phyloP scores from a whole-genome alignment of 2,113 vertebrate genomes.

The Ciconia stormi region DNA sequence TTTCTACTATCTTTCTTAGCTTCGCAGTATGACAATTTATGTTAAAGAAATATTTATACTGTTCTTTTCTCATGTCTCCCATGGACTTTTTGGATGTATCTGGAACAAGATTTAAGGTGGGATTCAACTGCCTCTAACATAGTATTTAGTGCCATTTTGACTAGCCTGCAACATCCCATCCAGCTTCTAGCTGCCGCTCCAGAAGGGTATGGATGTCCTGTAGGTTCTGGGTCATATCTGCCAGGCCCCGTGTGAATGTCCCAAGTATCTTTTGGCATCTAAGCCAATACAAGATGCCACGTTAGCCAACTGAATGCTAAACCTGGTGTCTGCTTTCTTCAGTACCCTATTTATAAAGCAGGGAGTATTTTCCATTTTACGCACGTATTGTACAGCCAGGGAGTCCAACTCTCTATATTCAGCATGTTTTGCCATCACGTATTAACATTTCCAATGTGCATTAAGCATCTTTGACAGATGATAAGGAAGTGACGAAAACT shows the following conservation, averaged over 20 bases:
- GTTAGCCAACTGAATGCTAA: background rate
- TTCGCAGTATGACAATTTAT: background rate
- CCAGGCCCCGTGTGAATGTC: fast-evolving
- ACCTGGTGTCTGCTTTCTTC: background rate
- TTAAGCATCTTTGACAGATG: background rate
- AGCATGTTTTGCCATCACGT: background rate
- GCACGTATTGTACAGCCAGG: background rate
- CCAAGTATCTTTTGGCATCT: background rate
- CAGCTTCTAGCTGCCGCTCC: background rate
- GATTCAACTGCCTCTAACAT: background rate
- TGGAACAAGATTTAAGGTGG: background rate
- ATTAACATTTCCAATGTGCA: background rate
- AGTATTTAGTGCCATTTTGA: background rate
- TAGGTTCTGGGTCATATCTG: background rate
- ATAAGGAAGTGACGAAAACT: background rate
- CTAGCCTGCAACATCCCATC: background rate
- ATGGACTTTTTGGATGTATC: background rate
- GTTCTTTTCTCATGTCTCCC: background rate
- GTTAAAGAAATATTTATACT: background rate
- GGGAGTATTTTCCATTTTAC: background rate
- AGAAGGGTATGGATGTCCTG: background rate
- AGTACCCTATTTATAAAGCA: background rate
- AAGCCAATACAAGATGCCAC: background rate
- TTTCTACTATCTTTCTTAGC: background rate
- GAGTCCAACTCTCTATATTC: background rate